A percentile compares a stretch with the other conserved stretches of the same genome.
These are phyloP conservation scores for Limanda limanda DNA, from an alignment of 2,113 vertebrate species.

Conservation along the genomic window DNA sequence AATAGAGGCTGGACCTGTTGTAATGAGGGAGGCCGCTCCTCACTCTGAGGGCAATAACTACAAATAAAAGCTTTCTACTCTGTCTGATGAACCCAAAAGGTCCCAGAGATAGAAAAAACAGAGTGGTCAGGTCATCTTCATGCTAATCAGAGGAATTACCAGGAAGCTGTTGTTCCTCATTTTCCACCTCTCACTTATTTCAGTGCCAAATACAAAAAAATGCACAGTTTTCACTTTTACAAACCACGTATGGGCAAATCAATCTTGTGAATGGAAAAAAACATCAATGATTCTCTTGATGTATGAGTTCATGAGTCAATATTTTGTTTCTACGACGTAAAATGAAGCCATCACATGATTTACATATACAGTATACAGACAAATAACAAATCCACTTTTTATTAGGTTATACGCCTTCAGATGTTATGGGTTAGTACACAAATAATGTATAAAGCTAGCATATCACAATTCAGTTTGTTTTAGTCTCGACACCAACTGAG, in stretches of 20 bases:
- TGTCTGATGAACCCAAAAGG: constrained; percentile 23
- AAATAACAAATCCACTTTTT: no score
- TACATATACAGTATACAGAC: no score
- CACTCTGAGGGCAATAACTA: neutral
- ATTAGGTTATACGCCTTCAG: no score
- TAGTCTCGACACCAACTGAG: no score
- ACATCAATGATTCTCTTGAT: constrained; percentile 1
- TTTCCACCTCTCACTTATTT: constrained; percentile 13
- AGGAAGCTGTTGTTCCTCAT: constrained; percentile 24
- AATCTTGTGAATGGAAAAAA: constrained; percentile 15
- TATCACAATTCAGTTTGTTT: no score
- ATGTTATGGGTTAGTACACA: no score
- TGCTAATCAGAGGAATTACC: neutral
- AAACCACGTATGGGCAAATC: constrained; percentile 4
- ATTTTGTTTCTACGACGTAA: neutral
- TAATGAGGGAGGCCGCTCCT: constrained; percentile 51
- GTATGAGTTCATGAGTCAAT: constrained; percentile 3
- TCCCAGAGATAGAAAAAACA: neutral
- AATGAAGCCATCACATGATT: neutral
- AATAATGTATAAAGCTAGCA: no score
- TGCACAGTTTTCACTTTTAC: constrained; percentile 22
- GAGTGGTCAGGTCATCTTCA: neutral
- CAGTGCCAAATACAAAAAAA: neutral
- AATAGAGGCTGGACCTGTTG: neutral
- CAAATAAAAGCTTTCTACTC: constrained; percentile 24